Evolutionary conservation across 1,140 invertebrate genomes (phyloP), one percentile per base, ranked within the genome.

Genomic region (Aphidius ervi): DNA sequence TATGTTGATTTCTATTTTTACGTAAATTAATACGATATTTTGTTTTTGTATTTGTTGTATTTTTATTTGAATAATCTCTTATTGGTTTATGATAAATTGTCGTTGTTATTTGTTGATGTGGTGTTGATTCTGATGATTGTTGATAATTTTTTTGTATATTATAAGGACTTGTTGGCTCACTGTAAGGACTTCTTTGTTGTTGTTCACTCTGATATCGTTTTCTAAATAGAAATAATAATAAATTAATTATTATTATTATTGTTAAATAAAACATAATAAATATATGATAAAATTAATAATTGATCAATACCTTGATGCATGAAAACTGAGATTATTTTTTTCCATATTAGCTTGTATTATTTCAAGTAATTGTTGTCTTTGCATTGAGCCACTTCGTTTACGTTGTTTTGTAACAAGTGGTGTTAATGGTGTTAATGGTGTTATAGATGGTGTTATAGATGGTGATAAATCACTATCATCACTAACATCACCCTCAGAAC

Each of bases 341-440:
- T 93, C 91, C 91, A 94, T 93, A 74, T 93, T 94, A 59, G 91
- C 89, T 77, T 93, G 88, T 68, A 94, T 90, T 66, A 94, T 89
- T 79, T 92, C 89, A 58, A 92, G 85, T 63, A 93, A 82, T 77
- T 92, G 89, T 70, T 91, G 87, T 65, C 89, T 82, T 71, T 93
- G 91, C 63, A 91, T 80, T 60, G 88, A 88, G 59, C 88, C 84
- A 39, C 85, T 86, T 63, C 85, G 82, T 65, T 80, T 80, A 64
- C 74, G 68, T 55, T 78, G 74, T 68, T 75, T 75, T 56, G 68
- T 70, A 60, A 80, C 77, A 65, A 79, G 68, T 67, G 76, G 73
- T 65, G 77, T 71, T 63, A 76, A 71, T 45, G 75, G 72, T 16
- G 16, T 16, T 16, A 16, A 16, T 16, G 16, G 16, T 16, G 16